Conservation (phyloP, 2,888 invertebrate genomes). For the Thecocarcelia acutangulata region DNA sequence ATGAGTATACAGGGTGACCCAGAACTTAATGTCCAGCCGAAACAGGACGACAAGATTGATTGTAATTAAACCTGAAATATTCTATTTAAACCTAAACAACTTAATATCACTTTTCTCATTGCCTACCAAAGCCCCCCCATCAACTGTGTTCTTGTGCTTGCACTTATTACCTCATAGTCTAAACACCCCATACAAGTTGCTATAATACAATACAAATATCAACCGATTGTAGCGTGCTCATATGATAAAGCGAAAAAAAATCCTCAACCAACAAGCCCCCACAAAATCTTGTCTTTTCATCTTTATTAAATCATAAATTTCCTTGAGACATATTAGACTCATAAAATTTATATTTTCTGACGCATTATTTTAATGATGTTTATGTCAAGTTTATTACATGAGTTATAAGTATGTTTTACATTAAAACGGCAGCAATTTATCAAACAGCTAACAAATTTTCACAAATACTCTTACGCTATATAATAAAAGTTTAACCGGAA, state of each 20-base stretch:
- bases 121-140: no score
- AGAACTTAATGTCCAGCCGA: no score
- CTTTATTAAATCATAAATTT: slow-evolving; percentile 68
- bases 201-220: no score
- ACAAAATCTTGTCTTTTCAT: slow-evolving; percentile 60
- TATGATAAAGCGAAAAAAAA: not conserved
- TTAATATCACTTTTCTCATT: no score
- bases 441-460: slow-evolving; percentile 21
- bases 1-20: no score
- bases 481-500: slow-evolving; percentile 24
- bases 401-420: slow-evolving; percentile 33
- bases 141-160: no score
- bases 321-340: slow-evolving; percentile 59
- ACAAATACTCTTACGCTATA: slow-evolving; percentile 1
- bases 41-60: no score
- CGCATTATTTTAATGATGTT: slow-evolving; percentile 68
- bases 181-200: no score
- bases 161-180: no score
- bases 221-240: not conserved
- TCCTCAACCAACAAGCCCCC: not conserved
- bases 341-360: slow-evolving; percentile 62
- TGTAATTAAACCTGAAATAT: no score
- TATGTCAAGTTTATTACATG: slow-evolving; percentile 57
- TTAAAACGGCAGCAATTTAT: slow-evolving; percentile 49
- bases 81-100: no score